A percentile compares a stretch with the other conserved stretches of the same genome.
Evolutionary conservation across 2,888 invertebrate species (phyloP).

Genomic region (Operophtera brumata): DNA sequence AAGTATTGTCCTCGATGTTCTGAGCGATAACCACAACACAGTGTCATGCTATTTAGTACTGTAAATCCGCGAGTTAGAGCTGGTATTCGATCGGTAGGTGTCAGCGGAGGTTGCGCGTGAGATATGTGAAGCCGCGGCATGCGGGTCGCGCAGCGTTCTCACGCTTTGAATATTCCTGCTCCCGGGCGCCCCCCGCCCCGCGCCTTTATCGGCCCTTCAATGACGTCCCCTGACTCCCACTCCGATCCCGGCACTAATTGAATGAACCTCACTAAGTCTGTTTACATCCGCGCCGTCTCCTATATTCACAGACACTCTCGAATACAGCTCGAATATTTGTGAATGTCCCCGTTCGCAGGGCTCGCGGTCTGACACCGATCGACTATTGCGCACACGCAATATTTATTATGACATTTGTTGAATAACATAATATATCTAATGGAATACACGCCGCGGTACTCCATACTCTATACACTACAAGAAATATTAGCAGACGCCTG

Average conservation of each 20-base stretch:
- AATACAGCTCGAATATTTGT: constrained; percentile 19
- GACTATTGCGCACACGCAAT: constrained; percentile 17
- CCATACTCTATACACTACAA: constrained; percentile 19
- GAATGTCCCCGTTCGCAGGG: constrained; percentile 20
- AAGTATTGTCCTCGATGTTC: constrained; percentile 80
- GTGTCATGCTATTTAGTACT: constrained; percentile 47
- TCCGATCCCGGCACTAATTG: constrained; percentile 66
- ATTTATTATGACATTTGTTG: constrained; percentile 17
- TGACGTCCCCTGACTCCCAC: constrained; percentile 71
- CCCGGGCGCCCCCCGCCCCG: constrained; percentile 55
- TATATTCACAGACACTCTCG: constrained; percentile 32
- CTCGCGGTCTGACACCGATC: constrained; percentile 24
- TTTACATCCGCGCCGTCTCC: constrained; percentile 59
- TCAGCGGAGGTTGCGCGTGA: constrained; percentile 76
- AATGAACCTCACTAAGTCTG: constrained; percentile 70
- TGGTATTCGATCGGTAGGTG: constrained; percentile 41
- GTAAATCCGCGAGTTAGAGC: constrained; percentile 51
- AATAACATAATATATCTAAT: constrained; percentile 17
- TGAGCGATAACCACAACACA: constrained; percentile 69
- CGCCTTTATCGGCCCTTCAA: constrained; percentile 67
- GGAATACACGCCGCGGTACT: constrained; percentile 13
- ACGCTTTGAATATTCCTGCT: constrained; percentile 80
- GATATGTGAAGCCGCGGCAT: constrained; percentile 80
- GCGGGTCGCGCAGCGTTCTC: constrained; percentile 80
- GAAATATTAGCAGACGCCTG: constrained; percentile 34